Evolutionary conservation across 1,140 invertebrate species (phyloP).

Genomic region (Bombus breviceps): DNA sequence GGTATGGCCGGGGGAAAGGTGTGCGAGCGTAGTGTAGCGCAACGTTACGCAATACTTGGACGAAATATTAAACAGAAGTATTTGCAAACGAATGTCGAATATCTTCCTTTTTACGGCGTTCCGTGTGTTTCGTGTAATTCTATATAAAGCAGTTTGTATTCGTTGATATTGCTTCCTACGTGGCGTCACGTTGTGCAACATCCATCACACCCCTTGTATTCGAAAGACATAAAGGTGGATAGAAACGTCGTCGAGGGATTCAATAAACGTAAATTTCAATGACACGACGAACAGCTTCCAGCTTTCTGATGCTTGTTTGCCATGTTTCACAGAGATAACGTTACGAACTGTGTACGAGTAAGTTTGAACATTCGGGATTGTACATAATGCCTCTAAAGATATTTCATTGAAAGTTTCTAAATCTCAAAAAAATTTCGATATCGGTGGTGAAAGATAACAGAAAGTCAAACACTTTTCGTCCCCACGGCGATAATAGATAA

Average conservation of each 20-base stretch:
- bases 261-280: conserved; percentile 3
- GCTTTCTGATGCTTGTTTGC: not conserved
- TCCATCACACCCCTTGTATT: not conserved
- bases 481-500: not conserved
- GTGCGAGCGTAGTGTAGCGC: not conserved
- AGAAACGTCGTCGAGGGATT: not conserved
- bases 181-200: conserved; percentile 15
- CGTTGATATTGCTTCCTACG: conserved; percentile 11
- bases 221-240: not conserved
- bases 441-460: conserved; percentile 4
- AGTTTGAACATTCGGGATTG: too few relatives aligned
- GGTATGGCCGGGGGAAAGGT: not conserved
- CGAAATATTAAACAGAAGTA: conserved; percentile 23
- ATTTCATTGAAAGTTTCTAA: not conserved
- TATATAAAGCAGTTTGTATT: not conserved
- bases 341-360: not conserved
- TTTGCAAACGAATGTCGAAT: not conserved
- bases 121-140: not conserved
- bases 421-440: not conserved
- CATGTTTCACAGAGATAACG: not conserved
- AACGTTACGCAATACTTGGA: conserved; percentile 51
- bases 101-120: too few relatives aligned
- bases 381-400: not conserved
- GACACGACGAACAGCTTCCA: not conserved
- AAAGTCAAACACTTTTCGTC: not conserved